Percentiles rank a stretch among this genome's conserved stretches.
Conservation (phyloP, 1,140 invertebrate species). For the Penaeus indicus region DNA sequence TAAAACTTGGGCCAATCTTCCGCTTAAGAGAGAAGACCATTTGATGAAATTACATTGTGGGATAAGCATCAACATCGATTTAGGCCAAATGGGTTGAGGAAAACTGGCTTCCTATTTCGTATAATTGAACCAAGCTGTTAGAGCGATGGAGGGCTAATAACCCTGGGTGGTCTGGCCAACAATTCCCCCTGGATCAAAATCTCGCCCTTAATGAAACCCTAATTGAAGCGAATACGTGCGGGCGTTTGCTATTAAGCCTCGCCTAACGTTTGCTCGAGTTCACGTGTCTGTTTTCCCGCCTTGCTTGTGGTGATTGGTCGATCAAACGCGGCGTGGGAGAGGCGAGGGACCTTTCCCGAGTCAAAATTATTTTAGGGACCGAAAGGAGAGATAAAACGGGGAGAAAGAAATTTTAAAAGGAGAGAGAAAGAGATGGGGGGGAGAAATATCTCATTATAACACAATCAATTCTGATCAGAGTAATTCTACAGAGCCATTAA, state of each 20-base stretch:
- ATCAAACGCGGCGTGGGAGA: too few relatives aligned
- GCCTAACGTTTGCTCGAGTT: too few relatives aligned
- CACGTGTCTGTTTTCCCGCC: too few relatives aligned
- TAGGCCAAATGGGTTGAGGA: conserved; percentile 52
- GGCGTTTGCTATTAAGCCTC: too few relatives aligned
- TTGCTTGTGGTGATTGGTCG: too few relatives aligned
- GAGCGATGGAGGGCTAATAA: conserved; percentile 33
- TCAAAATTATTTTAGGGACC: too few relatives aligned
- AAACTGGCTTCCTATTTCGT: conserved; percentile 29
- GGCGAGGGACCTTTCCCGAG: too few relatives aligned
- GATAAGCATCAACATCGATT: conserved; percentile 60
- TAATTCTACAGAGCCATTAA: conserved; percentile 59
- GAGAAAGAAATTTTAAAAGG: conserved; percentile 45
- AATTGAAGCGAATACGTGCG: conserved; percentile 29
- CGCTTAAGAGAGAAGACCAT: conserved; percentile 44
- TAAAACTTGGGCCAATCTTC: conserved; percentile 28
- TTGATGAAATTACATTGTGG: conserved; percentile 56
- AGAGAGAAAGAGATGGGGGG: conserved; percentile 6
- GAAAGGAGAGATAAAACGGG: too few relatives aligned
- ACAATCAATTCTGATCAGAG: conserved; percentile 62
- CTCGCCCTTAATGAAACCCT: conserved; percentile 53
- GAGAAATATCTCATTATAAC: conserved; percentile 56
- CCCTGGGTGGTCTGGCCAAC: neutral
- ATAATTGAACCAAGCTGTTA: conserved; percentile 47
- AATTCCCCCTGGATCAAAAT: conserved; percentile 42